Evolutionary conservation across 1,140 invertebrate species (phyloP).

Genomic region (Cyrtorhinus lividipennis): DNA sequence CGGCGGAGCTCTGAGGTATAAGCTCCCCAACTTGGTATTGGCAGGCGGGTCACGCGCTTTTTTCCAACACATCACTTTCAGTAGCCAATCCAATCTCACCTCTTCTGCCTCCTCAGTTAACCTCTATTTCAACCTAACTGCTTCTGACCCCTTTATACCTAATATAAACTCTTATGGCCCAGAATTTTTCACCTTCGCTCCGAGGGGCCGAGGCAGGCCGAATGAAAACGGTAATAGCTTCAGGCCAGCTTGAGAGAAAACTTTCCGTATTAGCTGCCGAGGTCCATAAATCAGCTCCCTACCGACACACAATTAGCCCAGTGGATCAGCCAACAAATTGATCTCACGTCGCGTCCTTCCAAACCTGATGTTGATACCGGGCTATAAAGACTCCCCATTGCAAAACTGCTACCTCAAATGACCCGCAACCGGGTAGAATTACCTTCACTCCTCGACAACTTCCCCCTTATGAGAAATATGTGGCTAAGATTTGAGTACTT

Average conservation of each 20-base stretch:
- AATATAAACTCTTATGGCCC: neutral
- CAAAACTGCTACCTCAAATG: too few relatives aligned
- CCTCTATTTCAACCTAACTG: neutral
- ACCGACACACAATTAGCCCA: neutral
- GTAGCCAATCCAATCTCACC: neutral
- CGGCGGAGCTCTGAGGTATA: too few relatives aligned
- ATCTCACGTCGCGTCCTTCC: too few relatives aligned
- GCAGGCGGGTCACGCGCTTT: neutral
- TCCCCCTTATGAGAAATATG: too few relatives aligned
- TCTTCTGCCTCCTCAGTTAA: neutral
- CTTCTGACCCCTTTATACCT: neutral
- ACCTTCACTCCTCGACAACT: too few relatives aligned
- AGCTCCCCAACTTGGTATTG: neutral
- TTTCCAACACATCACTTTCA: neutral
- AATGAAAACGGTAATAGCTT: neutral
- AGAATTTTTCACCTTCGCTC: neutral
- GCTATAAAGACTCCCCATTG: too few relatives aligned
- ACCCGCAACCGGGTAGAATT: too few relatives aligned
- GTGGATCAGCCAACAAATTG: neutral
- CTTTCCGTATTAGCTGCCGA: neutral
- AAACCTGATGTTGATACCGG: too few relatives aligned
- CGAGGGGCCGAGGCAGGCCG: too few relatives aligned
- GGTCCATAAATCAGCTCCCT: neutral
- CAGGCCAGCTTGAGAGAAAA: neutral
- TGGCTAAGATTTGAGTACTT: too few relatives aligned